Evolutionary conservation across 2,113 vertebrate species (phyloP).

Genomic region (Cephalopholis sonnerati): DNA sequence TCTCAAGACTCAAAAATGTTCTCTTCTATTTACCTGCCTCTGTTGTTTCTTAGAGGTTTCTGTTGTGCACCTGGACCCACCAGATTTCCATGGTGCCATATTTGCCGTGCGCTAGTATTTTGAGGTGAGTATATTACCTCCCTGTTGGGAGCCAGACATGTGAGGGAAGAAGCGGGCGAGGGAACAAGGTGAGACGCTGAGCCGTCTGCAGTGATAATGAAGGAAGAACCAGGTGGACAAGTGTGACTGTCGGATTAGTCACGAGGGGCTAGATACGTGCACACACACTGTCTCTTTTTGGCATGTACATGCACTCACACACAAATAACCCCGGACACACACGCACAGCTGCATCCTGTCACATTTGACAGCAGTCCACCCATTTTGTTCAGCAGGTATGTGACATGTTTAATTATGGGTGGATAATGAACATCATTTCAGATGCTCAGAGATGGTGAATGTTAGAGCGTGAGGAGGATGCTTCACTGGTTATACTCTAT

Average conservation of each 20-base stretch:
- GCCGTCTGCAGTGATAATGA: conserved; percentile 64
- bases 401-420: conserved; percentile 65
- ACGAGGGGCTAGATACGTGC: conserved; percentile 20
- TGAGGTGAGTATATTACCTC: background rate
- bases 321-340: background rate
- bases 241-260: conserved; percentile 61
- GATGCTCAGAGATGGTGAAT: conserved; percentile 23
- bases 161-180: conserved; percentile 21
- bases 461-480: conserved; percentile 19
- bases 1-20: background rate
- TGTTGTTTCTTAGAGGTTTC: background rate
- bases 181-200: conserved; percentile 48
- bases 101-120: background rate
- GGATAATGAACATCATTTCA: conserved; percentile 58
- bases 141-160: conserved; percentile 26
- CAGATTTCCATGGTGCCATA: background rate
- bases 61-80: conserved; percentile 1
- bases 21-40: background rate
- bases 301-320: background rate
- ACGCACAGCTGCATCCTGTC: conserved; percentile 34
- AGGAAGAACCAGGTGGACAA: conserved; percentile 55
- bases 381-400: conserved; percentile 50
- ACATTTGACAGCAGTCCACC: conserved; percentile 37
- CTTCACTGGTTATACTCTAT: background rate
- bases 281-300: background rate